phyloP scores from a whole-genome alignment of 2,888 invertebrate species.

The Drosophila tripunctata region DNA sequence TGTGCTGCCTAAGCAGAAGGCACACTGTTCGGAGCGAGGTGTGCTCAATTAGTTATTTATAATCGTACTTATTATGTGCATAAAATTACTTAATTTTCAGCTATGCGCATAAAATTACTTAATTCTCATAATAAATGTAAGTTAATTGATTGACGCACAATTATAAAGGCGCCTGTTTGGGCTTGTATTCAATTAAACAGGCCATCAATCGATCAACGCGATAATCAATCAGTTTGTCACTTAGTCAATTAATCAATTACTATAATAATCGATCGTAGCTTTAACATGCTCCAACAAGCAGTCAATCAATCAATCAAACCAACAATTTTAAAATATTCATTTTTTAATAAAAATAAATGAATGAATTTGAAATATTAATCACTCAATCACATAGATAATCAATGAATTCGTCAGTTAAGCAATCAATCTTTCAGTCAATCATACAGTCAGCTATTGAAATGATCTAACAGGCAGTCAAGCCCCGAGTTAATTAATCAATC shows the following conservation, averaged over 20 bases:
- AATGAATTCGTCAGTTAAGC: background rate
- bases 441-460: too few relatives aligned
- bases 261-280: too few relatives aligned
- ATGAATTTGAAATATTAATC: too few relatives aligned
- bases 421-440: too few relatives aligned
- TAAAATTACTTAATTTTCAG: background rate
- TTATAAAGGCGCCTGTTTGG: too few relatives aligned
- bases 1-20: slow-evolving; percentile 25
- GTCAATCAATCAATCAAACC: too few relatives aligned
- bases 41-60: background rate
- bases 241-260: background rate
- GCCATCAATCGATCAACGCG: background rate
- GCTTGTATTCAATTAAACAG: background rate
- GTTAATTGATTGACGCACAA: too few relatives aligned
- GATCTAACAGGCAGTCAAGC: too few relatives aligned
- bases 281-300: too few relatives aligned
- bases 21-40: background rate
- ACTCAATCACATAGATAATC: background rate
- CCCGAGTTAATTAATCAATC: background rate
- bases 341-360: too few relatives aligned
- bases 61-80: background rate
- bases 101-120: too few relatives aligned
- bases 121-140: background rate
- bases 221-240: background rate
- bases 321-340: too few relatives aligned